Evolutionary conservation across 2,797 vertebrate species (phyloP).

Genomic region (Halcyon badia): DNA sequence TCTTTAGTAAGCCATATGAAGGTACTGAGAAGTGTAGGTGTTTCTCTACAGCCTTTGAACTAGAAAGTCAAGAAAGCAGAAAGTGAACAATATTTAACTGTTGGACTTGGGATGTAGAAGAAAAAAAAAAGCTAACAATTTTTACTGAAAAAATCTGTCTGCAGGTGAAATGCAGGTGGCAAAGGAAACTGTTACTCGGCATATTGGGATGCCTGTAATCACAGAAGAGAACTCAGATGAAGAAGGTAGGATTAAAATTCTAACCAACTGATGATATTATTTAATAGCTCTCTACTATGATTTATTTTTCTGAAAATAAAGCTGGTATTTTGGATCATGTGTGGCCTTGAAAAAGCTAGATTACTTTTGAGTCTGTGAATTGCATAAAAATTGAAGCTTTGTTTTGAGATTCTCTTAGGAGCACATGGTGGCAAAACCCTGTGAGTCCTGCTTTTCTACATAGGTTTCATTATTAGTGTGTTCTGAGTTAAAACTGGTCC

Average conservation of each 20-base stretch:
- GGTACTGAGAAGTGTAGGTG: neutral
- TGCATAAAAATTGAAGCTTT: neutral
- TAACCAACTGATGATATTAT: neutral
- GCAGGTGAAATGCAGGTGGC: slow-evolving; percentile 39
- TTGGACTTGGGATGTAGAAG: neutral
- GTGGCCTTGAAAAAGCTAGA: neutral
- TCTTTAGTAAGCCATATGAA: neutral
- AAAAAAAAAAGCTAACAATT: neutral
- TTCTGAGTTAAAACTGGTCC: neutral
- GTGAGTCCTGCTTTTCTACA: fast-evolving
- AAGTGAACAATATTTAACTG: neutral
- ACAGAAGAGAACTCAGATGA: slow-evolving; percentile 54
- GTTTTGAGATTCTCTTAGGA: neutral
- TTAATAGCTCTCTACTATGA: neutral
- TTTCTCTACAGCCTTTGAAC: neutral
- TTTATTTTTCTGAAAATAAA: neutral
- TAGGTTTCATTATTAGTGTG: neutral
- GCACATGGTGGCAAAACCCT: neutral
- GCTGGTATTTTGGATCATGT: neutral
- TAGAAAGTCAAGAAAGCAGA: neutral
- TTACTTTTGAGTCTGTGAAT: neutral
- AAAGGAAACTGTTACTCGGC: slow-evolving; percentile 10
- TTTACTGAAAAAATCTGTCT: slow-evolving; percentile 32
- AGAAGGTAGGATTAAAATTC: slow-evolving; percentile 56
- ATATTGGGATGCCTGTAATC: slow-evolving; percentile 78